These are phyloP conservation scores for Paramisgurnus dabryanus DNA, from an alignment of 2,113 vertebrate genomes.

Conservation along the genomic window DNA sequence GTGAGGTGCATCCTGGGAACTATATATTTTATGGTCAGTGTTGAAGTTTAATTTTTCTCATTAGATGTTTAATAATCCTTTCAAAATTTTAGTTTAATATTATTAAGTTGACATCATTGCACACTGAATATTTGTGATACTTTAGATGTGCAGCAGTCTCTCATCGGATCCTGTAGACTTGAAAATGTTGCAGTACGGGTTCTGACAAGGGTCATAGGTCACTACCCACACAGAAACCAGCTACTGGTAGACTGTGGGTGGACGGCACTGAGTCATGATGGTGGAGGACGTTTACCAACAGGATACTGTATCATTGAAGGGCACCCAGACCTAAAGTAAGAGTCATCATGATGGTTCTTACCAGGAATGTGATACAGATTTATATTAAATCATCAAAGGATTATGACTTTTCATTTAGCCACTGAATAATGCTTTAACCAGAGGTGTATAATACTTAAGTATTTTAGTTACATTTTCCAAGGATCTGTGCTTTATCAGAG, in stretches of 20 bases:
- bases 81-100: no score
- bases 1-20: slow-evolving; percentile 85
- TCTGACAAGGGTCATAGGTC: slow-evolving; percentile 79
- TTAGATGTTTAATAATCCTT: no score
- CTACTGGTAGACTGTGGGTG: slow-evolving; percentile 84
- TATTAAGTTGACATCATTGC: background rate
- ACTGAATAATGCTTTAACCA: background rate
- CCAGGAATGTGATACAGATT: background rate
- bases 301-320: slow-evolving; percentile 81
- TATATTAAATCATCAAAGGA: background rate
- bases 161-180: slow-evolving; percentile 78
- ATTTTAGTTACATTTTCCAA: no score
- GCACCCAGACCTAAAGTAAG: slow-evolving; percentile 78
- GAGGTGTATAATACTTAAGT: no score
- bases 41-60: background rate
- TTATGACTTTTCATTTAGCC: background rate
- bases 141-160: slow-evolving; percentile 79
- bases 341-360: background rate
- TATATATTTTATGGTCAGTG: slow-evolving; percentile 82
- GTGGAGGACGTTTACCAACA: slow-evolving; percentile 64
- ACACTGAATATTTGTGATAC: background rate
- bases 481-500: no score
- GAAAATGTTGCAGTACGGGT: slow-evolving; percentile 82
- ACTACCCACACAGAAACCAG: slow-evolving; percentile 81
- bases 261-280: slow-evolving; percentile 77